Evolutionary conservation across 2,888 invertebrate genomes (phyloP).

Genomic region (Neria commutata): DNA sequence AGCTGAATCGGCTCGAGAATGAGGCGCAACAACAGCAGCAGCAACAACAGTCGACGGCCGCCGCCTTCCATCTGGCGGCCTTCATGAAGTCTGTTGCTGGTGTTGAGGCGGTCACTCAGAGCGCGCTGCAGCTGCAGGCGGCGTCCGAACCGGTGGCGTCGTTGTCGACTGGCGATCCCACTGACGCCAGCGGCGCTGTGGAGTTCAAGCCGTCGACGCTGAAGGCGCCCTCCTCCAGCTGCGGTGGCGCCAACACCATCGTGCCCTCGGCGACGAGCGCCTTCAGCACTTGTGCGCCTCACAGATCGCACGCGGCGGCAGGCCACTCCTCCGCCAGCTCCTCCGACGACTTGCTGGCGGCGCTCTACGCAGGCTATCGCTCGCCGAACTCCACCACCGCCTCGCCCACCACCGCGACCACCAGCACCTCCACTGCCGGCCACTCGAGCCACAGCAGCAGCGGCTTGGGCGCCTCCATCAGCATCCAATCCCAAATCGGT

Average conservation of each 20-base stretch:
- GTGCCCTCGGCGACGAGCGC: constrained; percentile 57
- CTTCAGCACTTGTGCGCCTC: constrained; percentile 50
- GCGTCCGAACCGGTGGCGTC: constrained; percentile 21
- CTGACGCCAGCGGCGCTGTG: too few relatives aligned
- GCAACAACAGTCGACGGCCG: constrained; percentile 39
- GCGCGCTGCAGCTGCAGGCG: constrained; percentile 38
- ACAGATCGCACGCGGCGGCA: constrained; percentile 28
- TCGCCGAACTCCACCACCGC: constrained; percentile 19
- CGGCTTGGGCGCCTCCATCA: constrained; percentile 46
- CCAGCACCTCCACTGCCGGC: constrained; percentile 24
- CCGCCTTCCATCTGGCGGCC: constrained; percentile 55
- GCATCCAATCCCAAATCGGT: constrained; percentile 49
- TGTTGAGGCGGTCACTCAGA: constrained; percentile 52
- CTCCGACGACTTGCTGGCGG: constrained; percentile 47
- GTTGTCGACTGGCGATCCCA: constrained; percentile 10
- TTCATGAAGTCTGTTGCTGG: constrained; percentile 57
- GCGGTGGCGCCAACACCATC: constrained; percentile 32
- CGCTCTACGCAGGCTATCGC: constrained; percentile 44
- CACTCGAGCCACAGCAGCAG: constrained; percentile 47
- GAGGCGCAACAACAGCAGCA: constrained; percentile 35
- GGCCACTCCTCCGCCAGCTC: constrained; percentile 31
- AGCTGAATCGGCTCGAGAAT: constrained; percentile 52
- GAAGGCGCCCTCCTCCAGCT: constrained; percentile 14
- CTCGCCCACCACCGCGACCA: constrained; percentile 1
- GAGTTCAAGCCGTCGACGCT: constrained; percentile 1